Base-by-base conservation (phyloP, 2,797 vertebrate genomes). In the Trachurus trachurus region DNA sequence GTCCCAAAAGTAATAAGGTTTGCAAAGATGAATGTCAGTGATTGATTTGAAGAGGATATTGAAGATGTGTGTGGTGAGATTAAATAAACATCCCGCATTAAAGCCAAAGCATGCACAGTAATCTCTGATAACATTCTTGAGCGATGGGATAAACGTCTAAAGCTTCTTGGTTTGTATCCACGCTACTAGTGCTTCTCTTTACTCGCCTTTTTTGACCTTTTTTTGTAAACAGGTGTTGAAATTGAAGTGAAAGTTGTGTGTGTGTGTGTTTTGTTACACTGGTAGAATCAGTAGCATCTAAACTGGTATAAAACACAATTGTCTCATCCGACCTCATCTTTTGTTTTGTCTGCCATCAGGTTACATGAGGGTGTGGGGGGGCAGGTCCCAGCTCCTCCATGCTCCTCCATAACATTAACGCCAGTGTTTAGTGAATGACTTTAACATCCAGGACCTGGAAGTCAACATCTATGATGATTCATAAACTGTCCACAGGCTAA, bases 101-200 rank as follows among this genome's bases (percentile, higher is more conserved):
- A 77, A 80, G 68, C 34, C 74, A 69, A 78, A 71, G 50, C 57
- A 65, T 66, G 56, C 57, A 5, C 56, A 5, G 16, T 82, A 76
- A 85, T 78, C 56, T 70, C 19, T 74, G 72, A 84, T 87, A 85
- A 86, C 79, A 86, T 89, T 88, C 81, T 81, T 76, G 52, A 87
- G 65, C 4, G 13, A 66, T 85, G 72, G 72, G 63, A 54, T 66
- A 52, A 57, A 62, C 65, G 15, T 40, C 39, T 49, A 22, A 10
- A 44, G 42, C 44, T 26, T 49, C 15, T 67, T 68, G 9, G 22
- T 65, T 49, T 72, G 22, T 65, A 79, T 59, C 19, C 0, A 0
- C 19, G 26, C 26, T 37, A 56, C 26, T 37, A 56, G 1, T 19
- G 4, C 9, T 60, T 59, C 22, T 67, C 69, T 52, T 29, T 16